Conservation (phyloP, 2,113 vertebrate genomes). For the Edolisoma coerulescens region DNA sequence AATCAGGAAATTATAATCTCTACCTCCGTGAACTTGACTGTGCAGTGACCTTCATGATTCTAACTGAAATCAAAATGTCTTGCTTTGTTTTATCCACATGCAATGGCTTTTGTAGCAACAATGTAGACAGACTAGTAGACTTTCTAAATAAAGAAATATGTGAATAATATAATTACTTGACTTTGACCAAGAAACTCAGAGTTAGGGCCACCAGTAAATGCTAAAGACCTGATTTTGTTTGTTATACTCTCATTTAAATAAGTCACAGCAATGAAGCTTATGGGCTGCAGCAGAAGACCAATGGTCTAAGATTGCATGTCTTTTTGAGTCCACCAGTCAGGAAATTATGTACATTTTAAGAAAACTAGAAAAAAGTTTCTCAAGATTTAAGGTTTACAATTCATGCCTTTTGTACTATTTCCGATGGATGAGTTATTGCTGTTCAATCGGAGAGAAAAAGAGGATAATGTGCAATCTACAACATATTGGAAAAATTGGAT, state of each 20-base stretch:
- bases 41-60: background rate
- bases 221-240: background rate
- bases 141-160: background rate
- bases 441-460: background rate
- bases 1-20: background rate
- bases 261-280: fast-evolving
- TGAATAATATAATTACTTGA: background rate
- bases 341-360: background rate
- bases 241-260: background rate
- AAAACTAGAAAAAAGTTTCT: background rate
- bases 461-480: conserved; percentile 42
- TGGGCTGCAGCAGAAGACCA: background rate
- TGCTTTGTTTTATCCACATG: background rate
- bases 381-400: background rate
- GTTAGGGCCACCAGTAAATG: background rate
- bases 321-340: background rate
- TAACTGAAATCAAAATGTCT: background rate
- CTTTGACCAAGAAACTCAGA: background rate
- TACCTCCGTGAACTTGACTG: background rate
- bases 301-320: background rate
- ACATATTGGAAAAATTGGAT: background rate
- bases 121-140: background rate
- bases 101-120: background rate
- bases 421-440: background rate
- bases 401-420: background rate